Conservation (phyloP, 92 coral and sea anemone genomes). For the Porites cylindrica region DNA sequence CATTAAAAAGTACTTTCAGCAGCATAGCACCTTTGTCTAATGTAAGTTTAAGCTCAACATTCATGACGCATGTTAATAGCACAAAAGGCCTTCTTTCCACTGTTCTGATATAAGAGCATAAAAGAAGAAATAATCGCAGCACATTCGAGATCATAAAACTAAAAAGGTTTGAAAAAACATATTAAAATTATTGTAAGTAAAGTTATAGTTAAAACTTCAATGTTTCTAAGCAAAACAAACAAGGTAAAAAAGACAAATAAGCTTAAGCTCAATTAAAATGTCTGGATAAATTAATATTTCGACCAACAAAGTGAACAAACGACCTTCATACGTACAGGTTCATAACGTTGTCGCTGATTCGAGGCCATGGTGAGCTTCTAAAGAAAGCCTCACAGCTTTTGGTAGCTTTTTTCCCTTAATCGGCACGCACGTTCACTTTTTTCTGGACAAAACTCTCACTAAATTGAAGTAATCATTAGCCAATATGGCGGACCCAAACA, state of each 20-base stretch:
- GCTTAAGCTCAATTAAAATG: too few species aligned
- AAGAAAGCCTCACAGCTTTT: conserved; percentile 38
- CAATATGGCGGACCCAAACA: conserved; percentile 31
- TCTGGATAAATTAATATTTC: neutral
- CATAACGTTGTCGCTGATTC: conserved; percentile 62
- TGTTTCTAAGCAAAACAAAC: neutral
- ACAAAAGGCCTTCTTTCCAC: too few species aligned
- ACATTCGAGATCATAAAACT: neutral
- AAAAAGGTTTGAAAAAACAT: neutral
- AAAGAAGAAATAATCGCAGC: too few species aligned
- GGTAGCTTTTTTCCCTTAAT: neutral
- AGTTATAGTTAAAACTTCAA: neutral
- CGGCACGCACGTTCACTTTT: neutral
- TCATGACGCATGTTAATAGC: too few species aligned
- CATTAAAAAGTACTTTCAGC: too few species aligned
- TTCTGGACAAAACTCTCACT: neutral
- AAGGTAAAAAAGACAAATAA: neutral
- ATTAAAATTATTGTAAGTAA: too few species aligned
- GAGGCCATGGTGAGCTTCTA: conserved; percentile 60
- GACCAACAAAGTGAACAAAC: conserved; percentile 10
- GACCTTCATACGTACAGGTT: conserved; percentile 58
- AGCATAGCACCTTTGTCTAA: too few species aligned
- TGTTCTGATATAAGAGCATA: too few species aligned
- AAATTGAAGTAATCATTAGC: neutral
- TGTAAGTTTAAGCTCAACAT: too few species aligned